phyloP scores from a whole-genome alignment of 2,888 invertebrate genomes.

The Drosophila buzzatii region DNA sequence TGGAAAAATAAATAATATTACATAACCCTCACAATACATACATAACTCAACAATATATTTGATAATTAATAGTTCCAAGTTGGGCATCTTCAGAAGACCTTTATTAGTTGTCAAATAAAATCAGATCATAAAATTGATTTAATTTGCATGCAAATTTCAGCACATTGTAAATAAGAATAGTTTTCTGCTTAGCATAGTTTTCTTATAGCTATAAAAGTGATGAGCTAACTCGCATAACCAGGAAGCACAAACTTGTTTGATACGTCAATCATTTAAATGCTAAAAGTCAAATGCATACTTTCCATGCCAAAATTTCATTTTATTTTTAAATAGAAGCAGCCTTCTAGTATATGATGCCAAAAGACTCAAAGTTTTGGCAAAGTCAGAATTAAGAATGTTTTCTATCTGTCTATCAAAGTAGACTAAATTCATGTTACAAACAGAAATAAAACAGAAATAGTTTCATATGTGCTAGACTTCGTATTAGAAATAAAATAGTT shows the following conservation, averaged over 20 bases:
- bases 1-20: slow-evolving; percentile 38
- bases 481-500: background rate
- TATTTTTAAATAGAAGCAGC: background rate
- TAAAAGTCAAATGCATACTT: slow-evolving; percentile 10
- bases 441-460: background rate
- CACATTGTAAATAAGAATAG: slow-evolving; percentile 24
- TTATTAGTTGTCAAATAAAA: background rate
- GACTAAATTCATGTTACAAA: background rate
- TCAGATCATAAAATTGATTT: background rate
- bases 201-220: slow-evolving; percentile 29
- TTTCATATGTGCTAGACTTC: background rate
- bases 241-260: slow-evolving; percentile 40
- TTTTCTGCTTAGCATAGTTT: slow-evolving; percentile 12
- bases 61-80: background rate
- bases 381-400: background rate
- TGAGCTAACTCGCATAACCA: slow-evolving; percentile 27
- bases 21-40: background rate
- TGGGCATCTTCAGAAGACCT: background rate
- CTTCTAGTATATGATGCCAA: background rate
- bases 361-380: background rate
- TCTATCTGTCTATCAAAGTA: background rate
- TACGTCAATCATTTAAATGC: slow-evolving; percentile 21
- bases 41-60: background rate
- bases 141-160: slow-evolving; percentile 24
- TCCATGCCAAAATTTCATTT: background rate